These are phyloP conservation scores for Pachydiplax longipennis DNA, from an alignment of 2,888 invertebrate species.

Conservation along the genomic window DNA sequence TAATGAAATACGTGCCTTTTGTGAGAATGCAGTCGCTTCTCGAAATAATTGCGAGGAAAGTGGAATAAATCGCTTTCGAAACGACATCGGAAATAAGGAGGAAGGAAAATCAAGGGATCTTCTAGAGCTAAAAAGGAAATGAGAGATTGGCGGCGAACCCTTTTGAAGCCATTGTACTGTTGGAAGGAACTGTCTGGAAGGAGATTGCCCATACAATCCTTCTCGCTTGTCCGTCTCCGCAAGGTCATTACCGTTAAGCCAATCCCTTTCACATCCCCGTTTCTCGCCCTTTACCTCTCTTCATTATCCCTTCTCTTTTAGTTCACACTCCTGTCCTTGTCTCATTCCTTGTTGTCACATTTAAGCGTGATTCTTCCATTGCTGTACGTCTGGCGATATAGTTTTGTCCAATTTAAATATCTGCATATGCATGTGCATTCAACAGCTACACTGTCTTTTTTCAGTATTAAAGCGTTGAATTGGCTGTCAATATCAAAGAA, in stretches of 20 bases:
- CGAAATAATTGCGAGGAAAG: neutral
- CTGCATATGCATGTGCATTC: no score
- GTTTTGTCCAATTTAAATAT: no score
- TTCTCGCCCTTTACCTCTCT: neutral
- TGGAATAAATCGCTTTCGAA: neutral
- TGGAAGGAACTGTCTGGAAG: neutral
- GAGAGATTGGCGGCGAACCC: neutral
- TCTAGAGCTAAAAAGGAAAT: neutral
- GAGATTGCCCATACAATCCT: neutral
- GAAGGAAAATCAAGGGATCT: neutral
- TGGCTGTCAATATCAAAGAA: no score
- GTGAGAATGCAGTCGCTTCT: no score
- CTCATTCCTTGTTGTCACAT: no score
- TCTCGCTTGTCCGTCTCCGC: neutral
- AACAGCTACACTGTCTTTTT: no score
- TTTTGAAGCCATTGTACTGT: neutral
- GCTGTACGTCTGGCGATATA: no score
- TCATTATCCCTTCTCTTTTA: neutral
- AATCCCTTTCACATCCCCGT: neutral
- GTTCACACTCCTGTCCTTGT: neutral
- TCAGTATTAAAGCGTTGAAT: no score
- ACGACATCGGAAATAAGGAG: neutral
- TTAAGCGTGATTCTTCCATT: neutral
- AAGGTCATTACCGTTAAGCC: neutral
- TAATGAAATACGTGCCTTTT: no score